Conservation (phyloP, 2,888 invertebrate species). For the Drosophila neotestacea region DNA sequence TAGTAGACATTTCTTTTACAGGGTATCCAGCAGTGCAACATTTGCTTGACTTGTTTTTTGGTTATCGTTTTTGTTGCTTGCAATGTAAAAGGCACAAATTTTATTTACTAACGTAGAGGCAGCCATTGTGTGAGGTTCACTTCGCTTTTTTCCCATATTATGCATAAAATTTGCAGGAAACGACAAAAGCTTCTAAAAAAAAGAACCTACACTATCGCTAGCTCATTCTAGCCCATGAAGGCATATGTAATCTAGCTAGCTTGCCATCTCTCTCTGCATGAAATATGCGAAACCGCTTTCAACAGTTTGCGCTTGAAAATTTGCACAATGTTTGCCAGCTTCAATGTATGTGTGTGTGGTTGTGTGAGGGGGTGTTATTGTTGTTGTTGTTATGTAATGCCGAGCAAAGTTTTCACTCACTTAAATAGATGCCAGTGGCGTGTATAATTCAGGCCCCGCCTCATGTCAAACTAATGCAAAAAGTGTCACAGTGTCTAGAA, state of each 20-base stretch:
- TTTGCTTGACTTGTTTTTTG: not conserved
- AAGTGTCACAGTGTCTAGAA: slow-evolving; percentile 65
- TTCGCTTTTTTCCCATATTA: slow-evolving; percentile 34
- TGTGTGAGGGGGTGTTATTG: slow-evolving; percentile 26
- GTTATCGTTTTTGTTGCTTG: slow-evolving; percentile 36
- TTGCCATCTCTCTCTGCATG: slow-evolving; percentile 39
- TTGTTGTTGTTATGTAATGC: slow-evolving; percentile 53
- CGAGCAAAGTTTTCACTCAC: slow-evolving; percentile 68
- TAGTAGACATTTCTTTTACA: not conserved
- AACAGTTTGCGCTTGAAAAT: slow-evolving; percentile 76
- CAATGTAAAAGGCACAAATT: slow-evolving; percentile 56
- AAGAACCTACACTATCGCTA: slow-evolving; percentile 9
- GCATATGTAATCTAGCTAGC: slow-evolving; percentile 7
- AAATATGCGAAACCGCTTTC: slow-evolving; percentile 64
- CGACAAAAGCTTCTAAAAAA: slow-evolving; percentile 24
- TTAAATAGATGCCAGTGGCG: slow-evolving; percentile 60
- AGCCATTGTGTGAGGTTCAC: slow-evolving; percentile 25
- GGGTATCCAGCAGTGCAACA: not conserved
- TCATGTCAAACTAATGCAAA: slow-evolving; percentile 69
- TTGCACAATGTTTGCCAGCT: slow-evolving; percentile 69
- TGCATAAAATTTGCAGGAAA: slow-evolving; percentile 65
- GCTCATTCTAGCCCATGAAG: slow-evolving; percentile 1
- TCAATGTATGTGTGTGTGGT: slow-evolving; percentile 9
- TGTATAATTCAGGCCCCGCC: slow-evolving; percentile 21
- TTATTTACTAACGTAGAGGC: slow-evolving; percentile 65